These are phyloP conservation scores for Synergus gifuensis DNA, from an alignment of 2,888 invertebrate species.

Conservation along the genomic window DNA sequence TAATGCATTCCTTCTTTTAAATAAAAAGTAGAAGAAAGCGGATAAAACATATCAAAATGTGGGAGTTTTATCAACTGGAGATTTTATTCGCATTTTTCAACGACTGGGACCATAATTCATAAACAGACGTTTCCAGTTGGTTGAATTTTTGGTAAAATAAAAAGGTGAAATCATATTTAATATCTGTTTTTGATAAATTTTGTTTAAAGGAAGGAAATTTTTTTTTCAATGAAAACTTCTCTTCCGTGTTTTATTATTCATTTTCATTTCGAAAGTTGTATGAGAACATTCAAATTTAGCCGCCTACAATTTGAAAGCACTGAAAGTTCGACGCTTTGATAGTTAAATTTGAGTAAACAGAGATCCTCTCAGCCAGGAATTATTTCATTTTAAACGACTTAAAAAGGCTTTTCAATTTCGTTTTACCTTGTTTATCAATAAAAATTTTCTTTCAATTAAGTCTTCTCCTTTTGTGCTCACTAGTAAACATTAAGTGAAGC, in stretches of 20 bases:
- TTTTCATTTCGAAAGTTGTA: background rate
- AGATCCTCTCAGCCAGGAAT: slow-evolving; percentile 18
- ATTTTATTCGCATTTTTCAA: background rate
- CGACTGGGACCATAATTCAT: background rate
- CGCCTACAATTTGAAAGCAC: slow-evolving; percentile 13
- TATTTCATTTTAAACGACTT: background rate
- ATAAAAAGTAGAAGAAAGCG: background rate
- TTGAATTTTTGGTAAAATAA: background rate
- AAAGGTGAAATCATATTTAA: background rate
- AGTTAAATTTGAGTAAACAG: slow-evolving; percentile 9
- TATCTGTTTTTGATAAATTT: background rate
- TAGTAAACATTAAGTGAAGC: background rate
- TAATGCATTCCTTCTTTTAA: background rate
- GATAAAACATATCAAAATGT: background rate
- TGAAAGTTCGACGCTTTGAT: slow-evolving; percentile 21
- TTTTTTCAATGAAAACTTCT: background rate
- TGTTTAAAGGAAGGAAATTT: background rate
- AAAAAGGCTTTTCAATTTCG: background rate
- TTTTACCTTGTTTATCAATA: background rate
- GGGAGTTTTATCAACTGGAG: background rate
- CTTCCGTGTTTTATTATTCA: background rate
- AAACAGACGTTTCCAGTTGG: background rate
- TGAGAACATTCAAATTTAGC: slow-evolving; percentile 1
- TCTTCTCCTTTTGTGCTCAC: background rate
- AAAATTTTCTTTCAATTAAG: background rate